phyloP scores from a whole-genome alignment of 2,113 vertebrate genomes.

The rat (Rattus norvegicus) region GRCr8 NC_086021.1:143042501-143043000 shows the following conservation, averaged over 20 bases:
- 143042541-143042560: neutral
- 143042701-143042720: neutral
- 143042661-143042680: neutral
- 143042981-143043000: neutral
- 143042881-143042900: neutral
- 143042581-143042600: neutral
- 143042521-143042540: conserved; percentile 39
- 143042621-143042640: neutral
- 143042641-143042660: neutral
- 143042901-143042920: neutral
- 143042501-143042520: neutral
- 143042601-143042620: neutral
- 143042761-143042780: neutral
- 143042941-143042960: neutral
- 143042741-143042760: neutral
- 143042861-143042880: neutral
- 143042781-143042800: neutral
- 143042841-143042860: neutral
- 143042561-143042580: neutral
- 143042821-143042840: neutral
- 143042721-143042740: neutral
- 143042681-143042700: neutral
- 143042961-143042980: neutral
- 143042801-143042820: neutral
- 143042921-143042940: neutral